Conservation (phyloP, 2,113 vertebrate genomes). For the Peucedramus taeniatus region DNA sequence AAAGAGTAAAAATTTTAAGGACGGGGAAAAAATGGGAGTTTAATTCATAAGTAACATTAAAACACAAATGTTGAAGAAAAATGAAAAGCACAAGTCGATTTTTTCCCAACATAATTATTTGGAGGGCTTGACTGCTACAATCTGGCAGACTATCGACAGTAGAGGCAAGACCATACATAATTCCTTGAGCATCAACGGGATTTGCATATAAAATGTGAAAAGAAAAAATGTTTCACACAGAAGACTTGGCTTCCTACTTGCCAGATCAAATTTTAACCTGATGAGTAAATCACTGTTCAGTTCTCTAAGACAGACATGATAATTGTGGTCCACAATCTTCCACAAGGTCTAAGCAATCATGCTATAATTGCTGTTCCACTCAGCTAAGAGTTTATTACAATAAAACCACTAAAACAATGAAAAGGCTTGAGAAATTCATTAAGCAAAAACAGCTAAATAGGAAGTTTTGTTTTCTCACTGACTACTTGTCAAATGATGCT, state of each 20-base stretch:
- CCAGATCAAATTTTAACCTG: neutral
- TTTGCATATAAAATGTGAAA: neutral
- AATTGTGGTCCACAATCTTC: neutral
- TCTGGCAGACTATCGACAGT: neutral
- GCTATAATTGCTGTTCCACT: conserved; percentile 4
- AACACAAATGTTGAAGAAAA: neutral
- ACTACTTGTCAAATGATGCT: neutral
- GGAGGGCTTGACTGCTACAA: neutral
- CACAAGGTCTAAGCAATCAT: neutral
- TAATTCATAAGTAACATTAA: neutral
- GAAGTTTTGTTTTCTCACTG: neutral
- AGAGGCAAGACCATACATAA: neutral
- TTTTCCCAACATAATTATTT: neutral
- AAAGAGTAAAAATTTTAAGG: neutral
- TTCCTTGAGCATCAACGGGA: neutral
- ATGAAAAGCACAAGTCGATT: neutral
- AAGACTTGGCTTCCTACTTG: neutral
- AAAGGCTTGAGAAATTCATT: neutral
- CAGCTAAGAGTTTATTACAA: neutral
- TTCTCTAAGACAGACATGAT: neutral
- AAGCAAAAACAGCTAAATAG: neutral
- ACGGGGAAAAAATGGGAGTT: neutral
- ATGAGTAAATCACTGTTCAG: neutral
- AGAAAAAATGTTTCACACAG: neutral
- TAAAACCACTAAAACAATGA: neutral